A percentile compares a stretch with the other conserved stretches of the same genome.
Conservation (phyloP, 2,113 vertebrate species). For the Salvelinus sp. region DNA sequence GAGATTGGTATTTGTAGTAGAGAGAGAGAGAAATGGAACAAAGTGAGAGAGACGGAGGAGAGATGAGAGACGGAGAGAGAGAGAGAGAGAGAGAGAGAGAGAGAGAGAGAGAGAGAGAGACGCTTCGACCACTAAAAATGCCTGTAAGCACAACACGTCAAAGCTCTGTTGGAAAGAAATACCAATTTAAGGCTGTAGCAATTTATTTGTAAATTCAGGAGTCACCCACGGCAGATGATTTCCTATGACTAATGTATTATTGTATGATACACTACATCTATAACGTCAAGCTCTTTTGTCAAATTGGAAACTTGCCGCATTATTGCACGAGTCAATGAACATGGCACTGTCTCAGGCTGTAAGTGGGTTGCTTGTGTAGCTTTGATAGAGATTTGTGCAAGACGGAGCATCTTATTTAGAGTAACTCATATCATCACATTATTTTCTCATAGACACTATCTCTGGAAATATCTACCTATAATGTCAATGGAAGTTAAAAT, state of each 20-base stretch:
- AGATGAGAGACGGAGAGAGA: constrained; percentile 63
- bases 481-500: not conserved
- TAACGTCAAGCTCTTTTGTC: not conserved
- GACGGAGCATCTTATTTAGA: too few relatives aligned
- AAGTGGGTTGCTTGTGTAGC: not conserved
- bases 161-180: not conserved
- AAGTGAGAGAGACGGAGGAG: constrained; percentile 15
- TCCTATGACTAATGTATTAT: not conserved
- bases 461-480: not conserved
- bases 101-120: constrained; percentile 48
- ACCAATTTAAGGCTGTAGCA: not conserved
- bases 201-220: constrained; percentile 28
- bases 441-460: not conserved
- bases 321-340: too few relatives aligned
- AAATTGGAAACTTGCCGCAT: not conserved
- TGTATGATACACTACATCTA: not conserved
- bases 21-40: constrained; percentile 40
- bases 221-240: constrained; percentile 20
- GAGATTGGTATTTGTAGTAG: constrained; percentile 41
- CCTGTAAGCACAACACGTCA: not conserved
- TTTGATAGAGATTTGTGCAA: not conserved
- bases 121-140: constrained; percentile 21
- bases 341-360: not conserved
- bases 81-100: constrained; percentile 19
- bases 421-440: too few relatives aligned